Evolutionary conservation across 1,140 invertebrate genomes (phyloP).

Genomic region (Achatina immaculata): DNA sequence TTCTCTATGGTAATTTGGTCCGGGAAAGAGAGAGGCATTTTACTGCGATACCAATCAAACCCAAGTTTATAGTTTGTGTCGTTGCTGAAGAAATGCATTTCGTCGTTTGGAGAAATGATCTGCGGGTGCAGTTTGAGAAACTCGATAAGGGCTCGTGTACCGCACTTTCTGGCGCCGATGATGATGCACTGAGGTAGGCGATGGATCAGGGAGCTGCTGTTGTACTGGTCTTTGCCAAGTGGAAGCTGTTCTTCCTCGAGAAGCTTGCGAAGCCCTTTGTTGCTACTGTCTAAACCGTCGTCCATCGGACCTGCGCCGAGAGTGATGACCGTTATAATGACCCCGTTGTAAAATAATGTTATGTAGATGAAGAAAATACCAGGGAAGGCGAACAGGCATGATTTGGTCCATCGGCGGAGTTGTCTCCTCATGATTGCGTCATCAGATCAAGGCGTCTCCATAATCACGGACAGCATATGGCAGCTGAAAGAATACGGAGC

Average conservation of each 20-base stretch:
- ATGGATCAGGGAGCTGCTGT: conserved; percentile 60
- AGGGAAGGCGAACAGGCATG: conserved; percentile 31
- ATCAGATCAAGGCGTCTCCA: neutral
- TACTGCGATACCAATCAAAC: conserved; percentile 71
- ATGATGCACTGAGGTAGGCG: conserved; percentile 67
- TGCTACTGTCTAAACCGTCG: conserved; percentile 37
- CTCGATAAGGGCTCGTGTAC: conserved; percentile 71
- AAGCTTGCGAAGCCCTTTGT: conserved; percentile 51
- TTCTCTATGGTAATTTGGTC: conserved; percentile 74
- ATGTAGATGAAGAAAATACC: conserved; percentile 38
- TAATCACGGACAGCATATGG: too few species aligned
- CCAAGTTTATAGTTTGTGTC: conserved; percentile 69
- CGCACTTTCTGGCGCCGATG: conserved; percentile 72
- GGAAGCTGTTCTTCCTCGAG: conserved; percentile 43
- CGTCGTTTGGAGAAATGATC: conserved; percentile 61
- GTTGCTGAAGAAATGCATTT: conserved; percentile 74
- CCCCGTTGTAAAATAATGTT: conserved; percentile 46
- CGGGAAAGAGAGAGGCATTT: conserved; percentile 65
- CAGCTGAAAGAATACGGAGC: too few species aligned
- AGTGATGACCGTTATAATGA: conserved; percentile 43
- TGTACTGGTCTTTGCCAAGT: conserved; percentile 53
- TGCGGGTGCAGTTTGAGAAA: conserved; percentile 70
- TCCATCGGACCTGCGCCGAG: conserved; percentile 31
- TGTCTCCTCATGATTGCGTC: neutral
- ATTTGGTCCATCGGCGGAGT: conserved; percentile 29